Base-by-base conservation (phyloP, 2,113 vertebrate species). In the Sinocyclocheilus grahami region DNA sequence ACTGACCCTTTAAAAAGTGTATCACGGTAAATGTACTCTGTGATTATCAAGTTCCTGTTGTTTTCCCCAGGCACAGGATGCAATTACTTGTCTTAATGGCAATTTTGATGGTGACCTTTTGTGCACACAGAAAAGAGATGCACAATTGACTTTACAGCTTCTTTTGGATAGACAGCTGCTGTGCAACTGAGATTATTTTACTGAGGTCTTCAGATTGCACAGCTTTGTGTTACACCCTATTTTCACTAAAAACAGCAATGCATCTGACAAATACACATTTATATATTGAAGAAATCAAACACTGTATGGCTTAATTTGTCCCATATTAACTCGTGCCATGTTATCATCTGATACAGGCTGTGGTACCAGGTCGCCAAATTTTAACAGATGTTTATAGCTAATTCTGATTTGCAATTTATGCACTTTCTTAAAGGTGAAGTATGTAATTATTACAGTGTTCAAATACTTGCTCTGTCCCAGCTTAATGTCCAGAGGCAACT, bases 101-200 rank as follows among this genome's bases (percentile, higher is more conserved):
- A 90, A 89, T 91, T 91, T 86, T 82, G 87, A 91, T 89, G 74
- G 72, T 89, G 89, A 91, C 88, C 89, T 91, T 91, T 90, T 67
- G 85, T 86, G 86, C 76, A 30, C 58, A 46, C 76, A 77, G 86
- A 79, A 89, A 85, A 86, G 71, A 88, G 67, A 82, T 55, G 65
- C 77, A 78, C 48, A 87, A 86, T 86, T 86, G 39, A 83, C 77
- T 86, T 84, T 74, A 85, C 74, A 65, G 75, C 86, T 89, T 86
- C 84, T 82, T 86, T 88, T 85, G 83, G 82, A 80, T 16, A 85
- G 78, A 88, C 72, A 78, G 89, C 83, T 51, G 37, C 27, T 51
- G 30, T 53, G 39, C 39, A 67, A 77, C 30, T 62, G 76, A 80
- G 46, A 86, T 80, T 76, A 79, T 62, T 42, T 79, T 82, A 83